Percentiles rank a stretch among this genome's conserved stretches.
phyloP scores from a whole-genome alignment of 2,888 invertebrate genomes.

The Aphodius sticticus region DNA sequence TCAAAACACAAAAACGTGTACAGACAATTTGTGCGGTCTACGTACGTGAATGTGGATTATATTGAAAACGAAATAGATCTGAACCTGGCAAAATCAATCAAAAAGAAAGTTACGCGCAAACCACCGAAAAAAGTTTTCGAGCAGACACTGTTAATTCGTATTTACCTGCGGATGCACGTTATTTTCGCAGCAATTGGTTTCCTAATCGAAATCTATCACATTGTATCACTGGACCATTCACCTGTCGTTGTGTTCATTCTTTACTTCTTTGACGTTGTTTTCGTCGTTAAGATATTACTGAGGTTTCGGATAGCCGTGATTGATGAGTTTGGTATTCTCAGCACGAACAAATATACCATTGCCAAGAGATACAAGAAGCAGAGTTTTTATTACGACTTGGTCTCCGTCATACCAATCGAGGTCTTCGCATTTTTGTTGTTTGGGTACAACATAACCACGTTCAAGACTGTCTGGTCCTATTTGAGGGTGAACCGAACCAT shows the following conservation, averaged over 20 bases:
- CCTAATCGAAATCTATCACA: conserved; percentile 36
- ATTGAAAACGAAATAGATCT: conserved; percentile 27
- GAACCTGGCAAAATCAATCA: conserved; percentile 10
- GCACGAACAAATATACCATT: conserved; percentile 27
- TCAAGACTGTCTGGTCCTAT: conserved; percentile 19
- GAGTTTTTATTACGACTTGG: conserved; percentile 28
- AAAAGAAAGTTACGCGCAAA: conserved; percentile 8
- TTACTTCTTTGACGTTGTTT: conserved; percentile 42
- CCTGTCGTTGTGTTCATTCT: conserved; percentile 21
- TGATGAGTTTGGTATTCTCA: conserved; percentile 43
- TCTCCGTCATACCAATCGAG: conserved; percentile 29
- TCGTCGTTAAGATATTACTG: conserved; percentile 40
- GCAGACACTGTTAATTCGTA: not conserved
- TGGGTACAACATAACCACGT: not conserved
- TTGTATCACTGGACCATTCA: conserved; percentile 21
- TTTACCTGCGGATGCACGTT: conserved; percentile 19
- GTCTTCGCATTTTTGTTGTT: conserved; percentile 20
- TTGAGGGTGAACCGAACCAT: conserved; percentile 28
- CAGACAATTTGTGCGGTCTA: conserved; percentile 34
- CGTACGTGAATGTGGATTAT: conserved; percentile 41
- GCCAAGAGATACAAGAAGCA: conserved; percentile 24
- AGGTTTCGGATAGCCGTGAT: conserved; percentile 42
- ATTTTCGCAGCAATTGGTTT: conserved; percentile 22
- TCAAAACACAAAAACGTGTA: conserved; percentile 40
- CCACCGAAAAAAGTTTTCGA: not conserved